Evolutionary conservation across 2,113 vertebrate genomes (phyloP).

Genomic region (Corythoichthys haematopterus): DNA sequence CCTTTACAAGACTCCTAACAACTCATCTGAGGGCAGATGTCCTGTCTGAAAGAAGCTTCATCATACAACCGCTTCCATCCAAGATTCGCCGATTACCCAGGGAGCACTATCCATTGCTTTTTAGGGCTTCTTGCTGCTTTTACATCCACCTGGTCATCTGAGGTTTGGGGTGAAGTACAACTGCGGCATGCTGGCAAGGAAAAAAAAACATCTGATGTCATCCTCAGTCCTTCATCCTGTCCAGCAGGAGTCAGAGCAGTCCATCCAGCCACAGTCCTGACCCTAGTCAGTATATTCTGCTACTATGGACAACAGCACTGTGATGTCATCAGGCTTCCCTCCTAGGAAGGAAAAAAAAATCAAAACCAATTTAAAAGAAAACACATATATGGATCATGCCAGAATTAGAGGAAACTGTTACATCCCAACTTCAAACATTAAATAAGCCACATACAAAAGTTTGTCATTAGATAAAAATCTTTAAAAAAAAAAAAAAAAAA

Average conservation of each 20-base stretch:
- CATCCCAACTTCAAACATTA: no score
- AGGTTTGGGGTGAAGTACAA: slow-evolving; percentile 21
- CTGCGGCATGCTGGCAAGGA: slow-evolving; percentile 23
- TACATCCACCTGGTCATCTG: slow-evolving; percentile 17
- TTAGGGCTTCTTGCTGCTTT: background rate
- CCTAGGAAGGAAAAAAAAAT: slow-evolving; percentile 66
- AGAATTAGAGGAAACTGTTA: no score
- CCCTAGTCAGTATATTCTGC: slow-evolving; percentile 95
- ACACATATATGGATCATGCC: no score
- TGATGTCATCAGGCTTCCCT: slow-evolving; percentile 98
- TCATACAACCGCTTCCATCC: slow-evolving; percentile 22
- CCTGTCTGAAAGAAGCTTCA: slow-evolving; percentile 10
- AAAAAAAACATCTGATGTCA: slow-evolving; percentile 24
- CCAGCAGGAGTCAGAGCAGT: slow-evolving; percentile 82
- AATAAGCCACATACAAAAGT: no score
- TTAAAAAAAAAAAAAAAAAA: no score
- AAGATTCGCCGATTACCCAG: slow-evolving; percentile 31
- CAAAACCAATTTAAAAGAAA: background rate
- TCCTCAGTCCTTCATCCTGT: slow-evolving; percentile 68
- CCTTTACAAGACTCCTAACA: slow-evolving; percentile 5
- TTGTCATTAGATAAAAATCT: no score
- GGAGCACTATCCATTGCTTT: slow-evolving; percentile 18
- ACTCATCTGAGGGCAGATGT: slow-evolving; percentile 4
- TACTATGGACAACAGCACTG: slow-evolving; percentile 95
- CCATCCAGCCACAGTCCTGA: slow-evolving; percentile 16